Base-by-base conservation (phyloP, 2,888 invertebrate species). In the Myopa testacea region DNA sequence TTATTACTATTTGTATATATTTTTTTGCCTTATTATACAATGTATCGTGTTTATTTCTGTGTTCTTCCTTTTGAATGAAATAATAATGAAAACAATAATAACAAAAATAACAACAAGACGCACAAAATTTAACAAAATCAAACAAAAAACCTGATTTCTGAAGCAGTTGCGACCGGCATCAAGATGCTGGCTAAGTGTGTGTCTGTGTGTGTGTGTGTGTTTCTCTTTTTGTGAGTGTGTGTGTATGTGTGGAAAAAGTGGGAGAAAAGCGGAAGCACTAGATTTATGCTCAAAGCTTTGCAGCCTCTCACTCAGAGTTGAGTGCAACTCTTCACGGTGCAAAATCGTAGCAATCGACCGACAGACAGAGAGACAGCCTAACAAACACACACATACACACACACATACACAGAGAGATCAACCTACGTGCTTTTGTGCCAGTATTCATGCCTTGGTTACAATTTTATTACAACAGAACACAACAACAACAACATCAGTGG, bases 361-460 rank as follows among this genome's bases (percentile, higher is more conserved):
- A 70, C 70, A 16, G 55, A 70, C 26, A 7, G 60, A 50, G 14
- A 50, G 34, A 5, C 62, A 6, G 26, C n/a, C 7, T 7, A 34
- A 34, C 62, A 45, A 74, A 50, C 50, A 50, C 26, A 26, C 26
- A 26, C 26, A 26, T 2, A 26, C 26, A 26, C 26, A 26, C 26
- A 45, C 45, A 45, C 45, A 45, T 1, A 45, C 45, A 6, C 10
- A 45, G 2, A 45, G 45, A 74, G 34, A 16, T n/a, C 74, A 65
- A 52, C 52, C 65, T 52, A 74, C 65, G 65, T 65, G 68, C 68
- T 8, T 45, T 67, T 52, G 12, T 58, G 55, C 45, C 45, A 52
- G 60, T 60, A 69, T 52, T 52, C 37, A 69, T 69, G 40, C 69
- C 60, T 60, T 45, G 60, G 75, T 75, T 69, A 75, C 68, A 75